phyloP scores from a whole-genome alignment of 2,797 vertebrate genomes.

The Myiotriccus ornatus region DNA sequence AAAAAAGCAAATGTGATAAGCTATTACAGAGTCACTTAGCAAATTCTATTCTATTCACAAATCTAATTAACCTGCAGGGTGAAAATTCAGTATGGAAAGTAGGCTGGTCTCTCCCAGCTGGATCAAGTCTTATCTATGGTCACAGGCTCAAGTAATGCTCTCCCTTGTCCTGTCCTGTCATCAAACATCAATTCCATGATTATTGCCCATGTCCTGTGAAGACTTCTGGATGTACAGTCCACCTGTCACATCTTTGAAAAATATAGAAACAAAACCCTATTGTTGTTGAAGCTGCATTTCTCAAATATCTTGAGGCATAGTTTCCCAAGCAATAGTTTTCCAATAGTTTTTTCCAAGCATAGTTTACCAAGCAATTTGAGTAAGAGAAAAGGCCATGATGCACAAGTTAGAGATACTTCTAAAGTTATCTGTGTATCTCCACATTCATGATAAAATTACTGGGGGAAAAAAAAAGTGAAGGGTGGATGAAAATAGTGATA shows the following conservation, averaged over 20 bases:
- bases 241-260: not conserved
- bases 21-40: not conserved
- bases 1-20: not conserved
- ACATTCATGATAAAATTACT: not conserved
- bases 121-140: not conserved
- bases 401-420: not conserved
- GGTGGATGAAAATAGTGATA: not conserved
- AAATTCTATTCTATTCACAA: not conserved
- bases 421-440: not conserved
- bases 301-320: fast-evolving
- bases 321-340: too few relatives aligned
- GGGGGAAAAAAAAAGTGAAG: not conserved
- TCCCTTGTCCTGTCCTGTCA: not conserved
- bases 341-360: too few relatives aligned
- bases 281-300: not conserved
- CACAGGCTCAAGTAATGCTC: not conserved
- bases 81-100: not conserved
- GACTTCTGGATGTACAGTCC: not conserved
- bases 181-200: not conserved
- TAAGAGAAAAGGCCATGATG: not conserved
- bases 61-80: not conserved
- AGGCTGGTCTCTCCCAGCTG: not conserved
- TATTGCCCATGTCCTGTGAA: not conserved
- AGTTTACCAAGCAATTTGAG: not conserved
- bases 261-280: fast-evolving